Base-by-base conservation (phyloP, 2,888 invertebrate species). In the Opisthograptis luteolata region DNA sequence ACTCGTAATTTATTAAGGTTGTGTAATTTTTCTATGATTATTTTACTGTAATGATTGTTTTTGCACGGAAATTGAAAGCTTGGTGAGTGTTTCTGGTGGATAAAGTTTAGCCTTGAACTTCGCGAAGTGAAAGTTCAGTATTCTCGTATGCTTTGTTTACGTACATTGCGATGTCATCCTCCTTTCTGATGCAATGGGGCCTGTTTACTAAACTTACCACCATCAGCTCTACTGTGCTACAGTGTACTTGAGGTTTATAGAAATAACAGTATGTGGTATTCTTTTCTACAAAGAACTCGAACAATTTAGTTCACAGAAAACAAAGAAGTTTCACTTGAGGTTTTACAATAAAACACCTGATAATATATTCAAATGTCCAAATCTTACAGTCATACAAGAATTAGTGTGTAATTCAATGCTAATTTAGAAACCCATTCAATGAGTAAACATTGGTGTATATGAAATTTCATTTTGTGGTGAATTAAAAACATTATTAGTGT, bases 21-120 rank as follows among this genome's bases (percentile, higher is more conserved):
- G 37, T 17, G 32, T 36, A 40, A 46, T 51, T 30, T 36, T 37
- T 13, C 9, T 25, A 3, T 6, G 31, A 24, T 19, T n/a, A 15
- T 20, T 31, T 39, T 40, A 9, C 4, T 12, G 7, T 24, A 37
- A 35, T 27, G 25, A 12, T 17, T 28, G 6, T n/a, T n/a, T n/a
- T n/a, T n/a, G n/a, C n/a, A n/a, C n/a, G n/a, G n/a, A 10, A 41
- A 28, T 12, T 35, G 10, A 15, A 25, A 35, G 41, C 32, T 13
- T 22, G 9, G 24, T 5, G 10, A 13, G 10, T 12, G 19, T 15
- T 17, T 7, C 31, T 57, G 19, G 20, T 24, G 12, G 56, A n/a
- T n/a, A n/a, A n/a, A n/a, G n/a, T 27, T 14, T 45, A 62, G 62
- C 81, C 81, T 81, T 81, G 81, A 79, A 76, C 77, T 79, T 79